These are phyloP conservation scores for Lineus longissimus DNA, from an alignment of 1,140 invertebrate species.

Conservation along the genomic window DNA sequence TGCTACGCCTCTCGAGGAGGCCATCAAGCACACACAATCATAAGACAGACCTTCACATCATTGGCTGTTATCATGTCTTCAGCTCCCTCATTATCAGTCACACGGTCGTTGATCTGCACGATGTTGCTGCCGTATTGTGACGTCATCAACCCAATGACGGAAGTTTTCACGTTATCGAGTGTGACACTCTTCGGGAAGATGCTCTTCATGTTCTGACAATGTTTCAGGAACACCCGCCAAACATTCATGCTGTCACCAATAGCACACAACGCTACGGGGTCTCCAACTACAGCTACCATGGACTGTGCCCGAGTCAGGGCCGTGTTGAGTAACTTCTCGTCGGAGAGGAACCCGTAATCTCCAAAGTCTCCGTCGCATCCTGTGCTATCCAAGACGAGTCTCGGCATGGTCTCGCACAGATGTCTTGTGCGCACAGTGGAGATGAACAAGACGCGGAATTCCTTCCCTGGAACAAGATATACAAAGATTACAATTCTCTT, in stretches of 20 bases:
- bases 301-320: conserved; percentile 81
- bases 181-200: conserved; percentile 30
- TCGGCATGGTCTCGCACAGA: conserved; percentile 59
- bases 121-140: background rate
- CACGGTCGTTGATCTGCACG: too few relatives aligned
- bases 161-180: conserved; percentile 32
- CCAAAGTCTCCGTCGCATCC: conserved; percentile 58
- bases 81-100: too few relatives aligned
- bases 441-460: conserved; percentile 78
- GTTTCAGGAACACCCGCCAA: conserved; percentile 41
- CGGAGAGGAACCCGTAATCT: conserved; percentile 79
- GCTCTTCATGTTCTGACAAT: conserved; percentile 44
- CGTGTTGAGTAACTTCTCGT: conserved; percentile 77
- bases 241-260: conserved; percentile 41
- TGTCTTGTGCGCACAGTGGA: conserved; percentile 75
- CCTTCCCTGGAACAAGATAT: conserved; percentile 61
- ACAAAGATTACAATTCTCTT: too few relatives aligned
- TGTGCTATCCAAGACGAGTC: conserved; percentile 15
- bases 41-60: too few relatives aligned
- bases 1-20: too few relatives aligned
- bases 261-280: conserved; percentile 66
- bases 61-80: too few relatives aligned
- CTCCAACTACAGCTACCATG: conserved; percentile 78
- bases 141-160: conserved; percentile 19
- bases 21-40: too few relatives aligned